phyloP scores from a whole-genome alignment of 2,888 invertebrate genomes.

The Phortica okadai region DNA sequence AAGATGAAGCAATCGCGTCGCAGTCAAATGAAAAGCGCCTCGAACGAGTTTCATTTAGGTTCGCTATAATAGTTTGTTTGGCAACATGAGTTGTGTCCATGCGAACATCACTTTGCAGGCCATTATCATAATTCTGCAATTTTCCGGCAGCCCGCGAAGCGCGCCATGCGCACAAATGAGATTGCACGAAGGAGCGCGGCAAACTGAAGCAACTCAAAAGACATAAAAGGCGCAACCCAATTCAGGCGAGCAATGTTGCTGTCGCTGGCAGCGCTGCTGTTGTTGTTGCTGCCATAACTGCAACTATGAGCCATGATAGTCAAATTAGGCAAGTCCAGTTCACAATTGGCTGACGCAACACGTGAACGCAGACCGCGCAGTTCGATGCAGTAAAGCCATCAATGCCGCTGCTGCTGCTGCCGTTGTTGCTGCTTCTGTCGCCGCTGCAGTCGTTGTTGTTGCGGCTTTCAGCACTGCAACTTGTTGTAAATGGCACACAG shows the following conservation, averaged over 20 bases:
- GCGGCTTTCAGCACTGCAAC: slow-evolving; percentile 27
- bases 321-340: slow-evolving; percentile 51
- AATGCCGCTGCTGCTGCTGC: slow-evolving; percentile 38
- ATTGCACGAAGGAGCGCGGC: slow-evolving; percentile 5
- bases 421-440: slow-evolving; percentile 29
- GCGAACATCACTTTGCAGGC: slow-evolving; percentile 36
- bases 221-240: slow-evolving; percentile 54
- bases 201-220: slow-evolving; percentile 32
- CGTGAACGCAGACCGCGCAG: slow-evolving; percentile 7
- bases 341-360: neutral
- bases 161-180: slow-evolving; percentile 17
- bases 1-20: slow-evolving; percentile 48
- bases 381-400: slow-evolving; percentile 54
- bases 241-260: slow-evolving; percentile 24
- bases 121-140: slow-evolving; percentile 42
- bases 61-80: slow-evolving; percentile 8
- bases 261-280: neutral
- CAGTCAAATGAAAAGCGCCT: slow-evolving; percentile 46
- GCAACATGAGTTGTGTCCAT: slow-evolving; percentile 20
- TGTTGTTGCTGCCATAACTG: slow-evolving; percentile 1
- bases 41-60: slow-evolving; percentile 38
- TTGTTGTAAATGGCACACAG: slow-evolving; percentile 19
- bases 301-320: slow-evolving; percentile 33
- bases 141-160: slow-evolving; percentile 1
- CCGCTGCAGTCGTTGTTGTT: slow-evolving; percentile 33